phyloP scores from a whole-genome alignment of 2,797 vertebrate species.

The Nyctalus aviator region DNA sequence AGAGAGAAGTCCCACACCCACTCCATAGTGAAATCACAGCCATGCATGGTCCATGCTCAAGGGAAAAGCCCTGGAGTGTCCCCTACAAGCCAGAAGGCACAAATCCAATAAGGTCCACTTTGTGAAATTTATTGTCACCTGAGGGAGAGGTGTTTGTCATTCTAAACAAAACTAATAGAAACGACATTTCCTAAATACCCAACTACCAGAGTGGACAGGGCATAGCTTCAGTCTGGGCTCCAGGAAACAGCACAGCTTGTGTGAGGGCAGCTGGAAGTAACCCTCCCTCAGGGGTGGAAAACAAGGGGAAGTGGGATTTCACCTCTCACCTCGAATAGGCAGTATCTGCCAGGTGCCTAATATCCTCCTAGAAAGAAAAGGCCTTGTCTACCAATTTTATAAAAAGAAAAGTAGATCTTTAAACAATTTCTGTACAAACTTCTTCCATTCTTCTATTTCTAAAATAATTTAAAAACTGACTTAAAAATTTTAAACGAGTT shows the following conservation, averaged over 20 bases:
- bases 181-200: neutral
- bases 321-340: neutral
- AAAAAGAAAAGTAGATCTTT: slow-evolving; percentile 54
- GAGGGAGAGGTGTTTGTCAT: slow-evolving; percentile 38
- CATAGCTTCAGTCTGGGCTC: neutral
- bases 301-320: neutral
- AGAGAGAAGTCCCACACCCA: slow-evolving; percentile 22
- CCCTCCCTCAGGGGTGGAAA: neutral
- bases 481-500: slow-evolving; percentile 47
- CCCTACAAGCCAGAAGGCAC: neutral
- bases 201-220: neutral
- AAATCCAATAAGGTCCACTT: neutral
- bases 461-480: slow-evolving; percentile 3
- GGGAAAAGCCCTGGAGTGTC: neutral
- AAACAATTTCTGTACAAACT: slow-evolving; percentile 27
- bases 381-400: neutral
- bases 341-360: neutral
- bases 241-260: neutral
- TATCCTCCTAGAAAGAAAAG: neutral
- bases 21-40: slow-evolving; percentile 5
- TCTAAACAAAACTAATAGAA: slow-evolving; percentile 57
- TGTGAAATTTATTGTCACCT: slow-evolving; percentile 24
- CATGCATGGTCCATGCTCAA: neutral
- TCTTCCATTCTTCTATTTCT: slow-evolving; percentile 14
- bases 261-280: slow-evolving; percentile 11